Evolutionary conservation across 2,113 vertebrate species (phyloP).

Genomic region (Erythrocebus patas): DNA sequence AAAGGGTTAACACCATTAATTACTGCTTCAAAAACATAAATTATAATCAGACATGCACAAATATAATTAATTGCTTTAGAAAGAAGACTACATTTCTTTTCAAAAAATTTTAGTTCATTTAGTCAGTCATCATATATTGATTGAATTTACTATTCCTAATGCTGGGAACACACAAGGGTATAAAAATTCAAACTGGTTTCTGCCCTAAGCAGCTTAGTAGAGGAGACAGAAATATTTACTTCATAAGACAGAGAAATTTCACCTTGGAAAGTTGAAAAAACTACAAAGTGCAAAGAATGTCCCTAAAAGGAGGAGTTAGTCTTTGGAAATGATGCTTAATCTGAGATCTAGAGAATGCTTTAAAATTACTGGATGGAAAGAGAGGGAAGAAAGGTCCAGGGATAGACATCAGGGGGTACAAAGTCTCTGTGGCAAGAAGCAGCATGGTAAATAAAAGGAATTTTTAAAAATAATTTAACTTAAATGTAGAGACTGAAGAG

Average conservation of each 20-base stretch:
- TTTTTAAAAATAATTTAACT: neutral
- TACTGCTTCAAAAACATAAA: neutral
- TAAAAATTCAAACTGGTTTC: conserved; percentile 22
- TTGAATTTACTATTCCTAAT: conserved; percentile 16
- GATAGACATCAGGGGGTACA: neutral
- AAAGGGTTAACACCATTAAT: neutral
- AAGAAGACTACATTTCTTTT: neutral
- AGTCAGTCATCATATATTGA: neutral
- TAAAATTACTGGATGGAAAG: neutral
- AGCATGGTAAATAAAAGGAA: neutral
- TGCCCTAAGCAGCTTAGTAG: neutral
- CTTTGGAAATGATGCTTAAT: neutral
- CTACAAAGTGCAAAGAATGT: neutral
- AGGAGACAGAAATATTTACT: conserved; percentile 16
- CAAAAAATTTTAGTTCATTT: conserved; percentile 21
- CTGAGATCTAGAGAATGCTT: neutral
- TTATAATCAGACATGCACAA: neutral
- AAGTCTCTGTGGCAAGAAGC: neutral
- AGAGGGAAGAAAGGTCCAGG: neutral
- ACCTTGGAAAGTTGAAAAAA: conserved; percentile 37
- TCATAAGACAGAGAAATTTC: conserved; percentile 44
- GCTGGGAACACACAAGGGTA: neutral
- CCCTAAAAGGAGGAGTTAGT: neutral
- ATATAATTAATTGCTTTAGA: neutral
- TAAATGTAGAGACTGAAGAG: neutral